Conservation (phyloP, 1,140 invertebrate genomes). For the Oscheius sp. region DNA sequence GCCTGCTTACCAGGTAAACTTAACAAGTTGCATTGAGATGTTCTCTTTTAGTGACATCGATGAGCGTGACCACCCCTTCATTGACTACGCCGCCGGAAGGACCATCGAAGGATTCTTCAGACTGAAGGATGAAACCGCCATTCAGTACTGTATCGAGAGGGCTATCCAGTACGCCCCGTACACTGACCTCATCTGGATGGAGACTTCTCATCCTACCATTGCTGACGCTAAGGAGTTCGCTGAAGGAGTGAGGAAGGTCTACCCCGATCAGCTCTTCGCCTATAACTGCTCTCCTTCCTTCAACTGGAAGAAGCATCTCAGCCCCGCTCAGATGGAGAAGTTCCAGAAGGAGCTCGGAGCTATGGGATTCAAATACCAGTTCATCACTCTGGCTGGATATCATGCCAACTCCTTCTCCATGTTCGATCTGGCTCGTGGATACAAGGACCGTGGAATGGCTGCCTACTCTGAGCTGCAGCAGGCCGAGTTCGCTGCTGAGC, state of each 20-base stretch:
- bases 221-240: constrained; percentile 61
- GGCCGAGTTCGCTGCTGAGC: constrained; percentile 60
- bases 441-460: constrained; percentile 59
- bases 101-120: constrained; percentile 62
- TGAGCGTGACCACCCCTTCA: constrained; percentile 61
- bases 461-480: constrained; percentile 62
- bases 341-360: constrained; percentile 62
- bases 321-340: constrained; percentile 59
- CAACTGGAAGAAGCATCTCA: constrained; percentile 62
- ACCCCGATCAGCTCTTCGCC: constrained; percentile 62
- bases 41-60: constrained; percentile 55
- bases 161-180: constrained; percentile 62
- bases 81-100: constrained; percentile 58
- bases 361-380: constrained; percentile 64
- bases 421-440: constrained; percentile 61
- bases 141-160: constrained; percentile 60
- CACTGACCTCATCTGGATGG: constrained; percentile 63
- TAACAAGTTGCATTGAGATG: constrained; percentile 18
- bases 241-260: constrained; percentile 61
- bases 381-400: constrained; percentile 63
- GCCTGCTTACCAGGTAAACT: constrained; percentile 53
- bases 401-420: constrained; percentile 62
- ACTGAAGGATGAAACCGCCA: constrained; percentile 53
- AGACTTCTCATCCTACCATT: constrained; percentile 60
- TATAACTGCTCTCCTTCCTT: constrained; percentile 63